phyloP scores from a whole-genome alignment of 2,888 invertebrate species.

The Conus canariensis region DNA sequence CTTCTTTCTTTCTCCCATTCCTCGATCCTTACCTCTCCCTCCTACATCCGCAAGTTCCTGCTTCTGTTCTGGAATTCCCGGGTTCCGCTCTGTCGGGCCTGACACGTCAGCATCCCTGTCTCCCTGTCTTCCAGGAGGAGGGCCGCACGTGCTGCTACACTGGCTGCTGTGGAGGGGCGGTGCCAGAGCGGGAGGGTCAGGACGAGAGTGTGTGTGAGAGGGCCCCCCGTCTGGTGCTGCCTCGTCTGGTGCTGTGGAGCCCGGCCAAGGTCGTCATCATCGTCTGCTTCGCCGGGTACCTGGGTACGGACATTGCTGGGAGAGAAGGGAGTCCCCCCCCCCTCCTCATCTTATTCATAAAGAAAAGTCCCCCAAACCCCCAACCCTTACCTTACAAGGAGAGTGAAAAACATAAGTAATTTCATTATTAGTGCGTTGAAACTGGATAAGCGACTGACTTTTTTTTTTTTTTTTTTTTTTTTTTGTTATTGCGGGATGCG shows the following conservation, averaged over 20 bases:
- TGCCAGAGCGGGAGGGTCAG: constrained; percentile 51
- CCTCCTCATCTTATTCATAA: no score
- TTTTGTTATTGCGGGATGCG: no score
- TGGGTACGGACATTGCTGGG: constrained; percentile 41
- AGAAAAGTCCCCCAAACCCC: no score
- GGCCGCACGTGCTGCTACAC: background rate
- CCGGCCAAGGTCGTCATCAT: constrained; percentile 55
- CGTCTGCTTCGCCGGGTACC: constrained; percentile 57
- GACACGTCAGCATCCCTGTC: no score
- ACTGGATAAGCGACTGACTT: no score
- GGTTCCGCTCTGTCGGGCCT: background rate
- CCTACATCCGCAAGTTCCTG: background rate
- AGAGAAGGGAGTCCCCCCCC: background rate
- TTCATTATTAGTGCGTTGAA: no score
- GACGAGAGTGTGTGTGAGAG: constrained; percentile 65
- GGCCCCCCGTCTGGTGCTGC: constrained; percentile 50
- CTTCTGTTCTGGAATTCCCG: background rate
- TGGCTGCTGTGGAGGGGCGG: constrained; percentile 74
- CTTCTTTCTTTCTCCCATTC: background rate
- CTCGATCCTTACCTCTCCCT: background rate
- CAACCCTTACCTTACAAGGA: no score
- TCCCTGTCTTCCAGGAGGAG: background rate
- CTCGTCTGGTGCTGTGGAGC: constrained; percentile 50
- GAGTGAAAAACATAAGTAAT: no score
- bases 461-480: no score